phyloP scores from a whole-genome alignment of 2,888 invertebrate species.

The Drosophila maculinotata region DNA sequence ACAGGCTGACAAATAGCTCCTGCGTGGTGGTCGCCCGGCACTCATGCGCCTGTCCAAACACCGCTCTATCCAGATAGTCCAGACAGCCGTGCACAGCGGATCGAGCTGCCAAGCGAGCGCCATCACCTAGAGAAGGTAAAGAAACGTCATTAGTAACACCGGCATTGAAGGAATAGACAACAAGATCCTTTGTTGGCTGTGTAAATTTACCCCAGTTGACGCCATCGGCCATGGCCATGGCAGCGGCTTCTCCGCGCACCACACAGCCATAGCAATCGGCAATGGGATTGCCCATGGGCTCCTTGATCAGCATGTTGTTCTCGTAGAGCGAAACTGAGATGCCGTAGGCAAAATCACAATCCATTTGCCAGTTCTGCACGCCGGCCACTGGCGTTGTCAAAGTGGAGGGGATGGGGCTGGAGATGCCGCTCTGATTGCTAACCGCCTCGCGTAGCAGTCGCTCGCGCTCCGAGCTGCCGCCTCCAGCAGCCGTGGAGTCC shows the following conservation, averaged over 20 bases:
- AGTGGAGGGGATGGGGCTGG: background rate
- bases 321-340: slow-evolving; percentile 91
- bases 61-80: slow-evolving; percentile 91
- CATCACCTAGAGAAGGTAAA: slow-evolving; percentile 87
- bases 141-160: too few relatives aligned
- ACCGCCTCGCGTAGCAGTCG: slow-evolving; percentile 83
- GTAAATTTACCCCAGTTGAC: slow-evolving; percentile 92
- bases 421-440: slow-evolving; percentile 74
- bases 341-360: slow-evolving; percentile 84
- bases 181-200: too few relatives aligned
- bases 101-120: slow-evolving; percentile 92
- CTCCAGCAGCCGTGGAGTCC: slow-evolving; percentile 34
- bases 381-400: slow-evolving; percentile 81
- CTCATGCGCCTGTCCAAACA: slow-evolving; percentile 86
- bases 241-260: slow-evolving; percentile 89
- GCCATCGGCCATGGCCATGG: slow-evolving; percentile 94
- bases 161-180: too few relatives aligned
- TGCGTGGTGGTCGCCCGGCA: slow-evolving; percentile 86
- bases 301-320: slow-evolving; percentile 91
- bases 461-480: slow-evolving; percentile 68
- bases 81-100: slow-evolving; percentile 94
- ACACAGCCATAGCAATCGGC: slow-evolving; percentile 94
- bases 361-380: slow-evolving; percentile 85
- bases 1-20: slow-evolving; percentile 91
- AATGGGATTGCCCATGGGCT: slow-evolving; percentile 91